phyloP scores from a whole-genome alignment of 2,888 invertebrate species.

The Helleia helle region DNA sequence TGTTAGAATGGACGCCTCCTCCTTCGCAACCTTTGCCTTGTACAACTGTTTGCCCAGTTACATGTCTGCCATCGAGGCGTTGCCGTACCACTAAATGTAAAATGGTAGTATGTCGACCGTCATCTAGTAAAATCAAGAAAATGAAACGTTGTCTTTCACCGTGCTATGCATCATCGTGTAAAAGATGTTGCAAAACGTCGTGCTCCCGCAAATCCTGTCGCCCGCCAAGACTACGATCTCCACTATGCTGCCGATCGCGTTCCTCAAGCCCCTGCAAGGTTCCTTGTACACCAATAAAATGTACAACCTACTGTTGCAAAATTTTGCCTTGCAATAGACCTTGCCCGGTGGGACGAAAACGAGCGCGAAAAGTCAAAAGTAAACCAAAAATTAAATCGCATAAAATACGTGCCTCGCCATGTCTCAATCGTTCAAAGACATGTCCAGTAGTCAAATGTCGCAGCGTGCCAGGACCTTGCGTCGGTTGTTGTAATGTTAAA shows the following conservation, averaged over 20 bases:
- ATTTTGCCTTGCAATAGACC: constrained; percentile 46
- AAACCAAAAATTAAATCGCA: constrained; percentile 44
- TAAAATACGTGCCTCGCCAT: constrained; percentile 46
- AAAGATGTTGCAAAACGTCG: constrained; percentile 26
- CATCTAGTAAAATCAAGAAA: constrained; percentile 31
- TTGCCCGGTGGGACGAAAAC: constrained; percentile 43
- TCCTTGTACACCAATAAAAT: constrained; percentile 27
- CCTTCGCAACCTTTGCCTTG: constrained; percentile 35
- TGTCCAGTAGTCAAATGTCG: constrained; percentile 48
- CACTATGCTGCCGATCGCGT: too few species aligned
- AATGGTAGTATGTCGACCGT: constrained; percentile 37
- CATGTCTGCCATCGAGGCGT: constrained; percentile 24
- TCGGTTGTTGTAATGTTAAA: constrained; percentile 28
- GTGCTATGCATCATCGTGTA: constrained; percentile 24
- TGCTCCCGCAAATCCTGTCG: constrained; percentile 28
- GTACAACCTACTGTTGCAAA: constrained; percentile 32
- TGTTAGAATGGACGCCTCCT: constrained; percentile 65
- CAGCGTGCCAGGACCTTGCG: constrained; percentile 41
- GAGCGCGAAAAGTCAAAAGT: constrained; percentile 35
- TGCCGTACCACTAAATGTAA: constrained; percentile 42
- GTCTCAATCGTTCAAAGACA: constrained; percentile 37
- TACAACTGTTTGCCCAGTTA: constrained; percentile 26
- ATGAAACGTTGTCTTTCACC: constrained; percentile 33
- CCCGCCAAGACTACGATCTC: constrained; percentile 22
- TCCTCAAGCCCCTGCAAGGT: too few species aligned